Conservation (phyloP, 2,113 vertebrate genomes). For the Capricornis sumatraensis region DNA sequence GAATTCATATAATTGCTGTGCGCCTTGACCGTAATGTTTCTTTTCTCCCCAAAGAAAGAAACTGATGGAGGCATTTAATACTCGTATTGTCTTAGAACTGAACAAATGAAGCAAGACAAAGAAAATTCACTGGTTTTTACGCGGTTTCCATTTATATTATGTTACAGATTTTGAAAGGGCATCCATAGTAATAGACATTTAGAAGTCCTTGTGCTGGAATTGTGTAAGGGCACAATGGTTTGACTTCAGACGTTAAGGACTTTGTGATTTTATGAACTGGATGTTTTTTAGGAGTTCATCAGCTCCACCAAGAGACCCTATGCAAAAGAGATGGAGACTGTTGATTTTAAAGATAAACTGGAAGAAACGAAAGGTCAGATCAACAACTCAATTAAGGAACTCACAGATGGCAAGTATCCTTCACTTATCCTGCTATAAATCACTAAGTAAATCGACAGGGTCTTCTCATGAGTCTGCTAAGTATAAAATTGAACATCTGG, state of each 20-base stretch:
- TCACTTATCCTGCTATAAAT: not conserved
- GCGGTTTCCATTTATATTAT: not conserved
- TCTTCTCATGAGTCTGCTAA: not conserved
- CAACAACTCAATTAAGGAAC: conserved; percentile 83
- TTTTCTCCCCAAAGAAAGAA: not conserved
- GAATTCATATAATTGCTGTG: not conserved
- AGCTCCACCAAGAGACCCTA: conserved; percentile 85
- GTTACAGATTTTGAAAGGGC: not conserved
- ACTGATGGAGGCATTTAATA: not conserved
- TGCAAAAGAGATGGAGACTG: conserved; percentile 82
- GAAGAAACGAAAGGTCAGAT: conserved; percentile 83
- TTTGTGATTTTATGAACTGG: conserved; percentile 7
- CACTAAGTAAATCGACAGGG: not conserved
- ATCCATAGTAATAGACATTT: not conserved
- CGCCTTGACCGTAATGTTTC: not conserved
- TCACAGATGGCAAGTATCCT: conserved; percentile 80
- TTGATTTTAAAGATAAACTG: conserved; percentile 83
- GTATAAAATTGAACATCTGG: not conserved
- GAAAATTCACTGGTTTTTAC: not conserved
- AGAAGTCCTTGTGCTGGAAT: not conserved
- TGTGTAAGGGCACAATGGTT: rapidly evolving
- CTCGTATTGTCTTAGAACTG: not conserved
- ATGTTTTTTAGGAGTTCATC: conserved; percentile 82
- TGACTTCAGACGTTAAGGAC: not conserved
- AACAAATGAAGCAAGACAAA: not conserved